Evolutionary conservation across 2,113 vertebrate species (phyloP).

Genomic region (Hemichromis elongatus): DNA sequence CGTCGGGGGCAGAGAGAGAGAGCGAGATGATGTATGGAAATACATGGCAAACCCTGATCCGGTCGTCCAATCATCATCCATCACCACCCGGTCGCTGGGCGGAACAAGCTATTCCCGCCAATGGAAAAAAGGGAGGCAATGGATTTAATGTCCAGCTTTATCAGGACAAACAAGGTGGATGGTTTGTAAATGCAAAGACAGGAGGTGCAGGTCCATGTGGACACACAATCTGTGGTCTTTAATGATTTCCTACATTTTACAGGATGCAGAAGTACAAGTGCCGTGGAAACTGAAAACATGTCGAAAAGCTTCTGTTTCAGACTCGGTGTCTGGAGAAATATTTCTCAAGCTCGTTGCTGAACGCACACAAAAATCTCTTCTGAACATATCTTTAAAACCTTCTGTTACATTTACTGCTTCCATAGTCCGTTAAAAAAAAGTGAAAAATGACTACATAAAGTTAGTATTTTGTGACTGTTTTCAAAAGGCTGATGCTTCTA

Average conservation of each 20-base stretch:
- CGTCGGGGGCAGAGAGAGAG: slow-evolving; percentile 42
- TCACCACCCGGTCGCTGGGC: slow-evolving; percentile 51
- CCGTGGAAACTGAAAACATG: background rate
- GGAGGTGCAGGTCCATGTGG: background rate
- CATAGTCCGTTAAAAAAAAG: background rate
- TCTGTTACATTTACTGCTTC: background rate
- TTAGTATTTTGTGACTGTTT: background rate
- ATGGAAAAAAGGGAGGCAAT: slow-evolving; percentile 36
- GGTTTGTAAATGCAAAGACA: slow-evolving; percentile 14
- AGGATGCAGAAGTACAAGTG: background rate
- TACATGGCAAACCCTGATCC: slow-evolving; percentile 66
- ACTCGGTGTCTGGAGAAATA: background rate
- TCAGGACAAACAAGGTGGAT: slow-evolving; percentile 34
- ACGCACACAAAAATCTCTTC: background rate
- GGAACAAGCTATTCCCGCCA: slow-evolving; percentile 48
- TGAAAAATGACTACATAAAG: background rate
- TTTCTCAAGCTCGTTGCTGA: background rate
- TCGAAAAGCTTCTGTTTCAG: background rate
- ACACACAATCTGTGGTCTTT: background rate
- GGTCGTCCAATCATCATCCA: slow-evolving; percentile 70
- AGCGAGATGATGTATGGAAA: slow-evolving; percentile 70
- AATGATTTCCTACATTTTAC: background rate
- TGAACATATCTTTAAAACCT: background rate
- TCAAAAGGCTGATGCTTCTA: background rate
- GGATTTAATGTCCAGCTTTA: slow-evolving; percentile 25